Conservation (phyloP, 1,140 invertebrate species). For the Callitettix versicolor region DNA sequence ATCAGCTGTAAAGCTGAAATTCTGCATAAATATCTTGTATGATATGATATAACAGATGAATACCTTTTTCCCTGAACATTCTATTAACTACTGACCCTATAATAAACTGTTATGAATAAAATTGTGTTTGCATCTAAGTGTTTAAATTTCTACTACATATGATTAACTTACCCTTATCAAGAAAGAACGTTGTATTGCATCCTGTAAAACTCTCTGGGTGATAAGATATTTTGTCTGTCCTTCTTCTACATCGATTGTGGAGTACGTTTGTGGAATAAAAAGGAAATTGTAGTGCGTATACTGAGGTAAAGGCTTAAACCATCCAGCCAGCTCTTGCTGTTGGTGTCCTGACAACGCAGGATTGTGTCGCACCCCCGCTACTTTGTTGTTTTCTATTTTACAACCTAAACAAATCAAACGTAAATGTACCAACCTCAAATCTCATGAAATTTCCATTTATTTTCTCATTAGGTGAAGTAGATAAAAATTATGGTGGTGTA, state of each 20-base stretch:
- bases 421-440: too few relatives aligned
- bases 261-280: conserved; percentile 44
- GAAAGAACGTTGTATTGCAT: conserved; percentile 42
- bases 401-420: conserved; percentile 13
- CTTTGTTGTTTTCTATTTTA: conserved; percentile 70
- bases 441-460: too few relatives aligned
- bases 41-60: too few relatives aligned
- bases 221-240: conserved; percentile 68
- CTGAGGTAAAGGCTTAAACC: conserved; percentile 67
- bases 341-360: conserved; percentile 72
- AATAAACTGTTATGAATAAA: too few relatives aligned
- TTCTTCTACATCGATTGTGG: conserved; percentile 52
- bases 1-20: too few relatives aligned
- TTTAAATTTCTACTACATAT: too few relatives aligned
- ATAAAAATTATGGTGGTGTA: background rate
- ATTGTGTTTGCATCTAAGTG: too few relatives aligned
- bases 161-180: conserved; percentile 32
- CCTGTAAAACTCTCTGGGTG: conserved; percentile 46
- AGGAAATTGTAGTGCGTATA: conserved; percentile 53
- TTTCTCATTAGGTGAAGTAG: too few relatives aligned
- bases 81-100: too few relatives aligned
- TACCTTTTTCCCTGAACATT: too few relatives aligned
- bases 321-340: conserved; percentile 84
- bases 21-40: too few relatives aligned
- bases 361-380: conserved; percentile 86